Percentiles rank a stretch among this genome's conserved stretches.
These are phyloP conservation scores for Ectemnius continuus DNA, from an alignment of 2,888 invertebrate genomes.

Conservation along the genomic window DNA sequence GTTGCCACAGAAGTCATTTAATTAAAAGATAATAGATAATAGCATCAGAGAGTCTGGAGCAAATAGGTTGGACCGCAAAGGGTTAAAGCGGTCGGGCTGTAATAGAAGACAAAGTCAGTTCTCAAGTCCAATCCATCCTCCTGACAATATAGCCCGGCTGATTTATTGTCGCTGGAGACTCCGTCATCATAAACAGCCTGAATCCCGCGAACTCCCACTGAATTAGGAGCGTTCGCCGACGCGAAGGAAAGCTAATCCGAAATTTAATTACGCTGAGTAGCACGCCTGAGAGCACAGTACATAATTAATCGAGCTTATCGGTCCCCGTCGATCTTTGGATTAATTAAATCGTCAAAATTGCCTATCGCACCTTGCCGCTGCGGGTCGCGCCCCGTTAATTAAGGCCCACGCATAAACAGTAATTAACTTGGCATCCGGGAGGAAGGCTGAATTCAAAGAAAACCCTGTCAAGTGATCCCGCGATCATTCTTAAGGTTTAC, in stretches of 20 bases:
- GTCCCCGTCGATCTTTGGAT: slow-evolving; percentile 34
- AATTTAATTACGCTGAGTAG: slow-evolving; percentile 31
- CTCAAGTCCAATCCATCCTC: too few relatives aligned
- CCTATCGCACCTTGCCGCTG: slow-evolving; percentile 30
- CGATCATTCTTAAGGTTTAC: too few relatives aligned
- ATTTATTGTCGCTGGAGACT: too few relatives aligned
- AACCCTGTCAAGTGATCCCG: too few relatives aligned
- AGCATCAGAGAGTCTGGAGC: too few relatives aligned
- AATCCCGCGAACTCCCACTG: too few relatives aligned
- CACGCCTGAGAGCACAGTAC: slow-evolving; percentile 14
- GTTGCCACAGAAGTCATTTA: too few relatives aligned
- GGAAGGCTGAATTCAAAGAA: slow-evolving; percentile 22
- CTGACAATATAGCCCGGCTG: background rate
- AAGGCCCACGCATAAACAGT: slow-evolving; percentile 39
- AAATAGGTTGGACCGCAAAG: too few relatives aligned
- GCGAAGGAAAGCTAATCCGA: background rate
- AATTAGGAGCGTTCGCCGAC: background rate
- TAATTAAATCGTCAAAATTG: slow-evolving; percentile 55
- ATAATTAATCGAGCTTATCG: slow-evolving; percentile 40
- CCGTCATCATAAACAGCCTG: too few relatives aligned
- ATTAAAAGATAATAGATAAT: too few relatives aligned
- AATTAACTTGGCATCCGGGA: slow-evolving; percentile 39
- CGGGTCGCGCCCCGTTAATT: slow-evolving; percentile 49
- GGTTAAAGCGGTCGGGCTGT: too few relatives aligned
- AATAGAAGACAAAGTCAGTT: too few relatives aligned